Conservation (phyloP, 2,113 vertebrate species). For the Oncorhynchus mykiss region DNA sequence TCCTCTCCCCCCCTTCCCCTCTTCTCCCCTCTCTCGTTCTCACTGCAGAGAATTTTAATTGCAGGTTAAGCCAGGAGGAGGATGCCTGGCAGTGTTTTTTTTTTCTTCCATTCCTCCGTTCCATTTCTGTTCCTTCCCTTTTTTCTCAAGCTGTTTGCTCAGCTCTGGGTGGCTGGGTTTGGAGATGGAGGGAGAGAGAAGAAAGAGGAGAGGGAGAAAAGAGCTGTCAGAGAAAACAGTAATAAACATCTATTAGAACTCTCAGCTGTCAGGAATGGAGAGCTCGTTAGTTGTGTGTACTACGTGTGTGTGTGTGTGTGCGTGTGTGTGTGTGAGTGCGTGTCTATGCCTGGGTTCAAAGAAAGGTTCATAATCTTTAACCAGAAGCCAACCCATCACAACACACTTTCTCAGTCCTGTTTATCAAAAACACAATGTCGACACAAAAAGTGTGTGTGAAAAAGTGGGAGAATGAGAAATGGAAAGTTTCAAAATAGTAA, state of each 20-base stretch:
- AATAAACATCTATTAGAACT: conserved; percentile 33
- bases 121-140: conserved; percentile 9
- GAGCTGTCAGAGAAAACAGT: neutral
- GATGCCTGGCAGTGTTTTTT: conserved; percentile 48
- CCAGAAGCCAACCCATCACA: no score
- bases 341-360: neutral
- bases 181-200: conserved; percentile 11
- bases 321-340: neutral
- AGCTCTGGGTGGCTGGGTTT: conserved; percentile 55
- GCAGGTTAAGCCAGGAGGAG: conserved; percentile 50
- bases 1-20: conserved; percentile 12
- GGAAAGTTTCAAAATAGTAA: no score
- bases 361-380: no score
- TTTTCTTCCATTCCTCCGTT: conserved; percentile 25
- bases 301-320: neutral
- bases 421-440: no score
- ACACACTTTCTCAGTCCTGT: no score
- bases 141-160: conserved; percentile 39
- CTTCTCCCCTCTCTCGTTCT: neutral
- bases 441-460: neutral
- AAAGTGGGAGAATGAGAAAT: neutral
- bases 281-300: neutral
- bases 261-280: conserved; percentile 14
- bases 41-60: conserved; percentile 56
- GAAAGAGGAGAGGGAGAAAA: neutral